Conservation (phyloP, 2,113 vertebrate species). For the Polyodon spathula region DNA sequence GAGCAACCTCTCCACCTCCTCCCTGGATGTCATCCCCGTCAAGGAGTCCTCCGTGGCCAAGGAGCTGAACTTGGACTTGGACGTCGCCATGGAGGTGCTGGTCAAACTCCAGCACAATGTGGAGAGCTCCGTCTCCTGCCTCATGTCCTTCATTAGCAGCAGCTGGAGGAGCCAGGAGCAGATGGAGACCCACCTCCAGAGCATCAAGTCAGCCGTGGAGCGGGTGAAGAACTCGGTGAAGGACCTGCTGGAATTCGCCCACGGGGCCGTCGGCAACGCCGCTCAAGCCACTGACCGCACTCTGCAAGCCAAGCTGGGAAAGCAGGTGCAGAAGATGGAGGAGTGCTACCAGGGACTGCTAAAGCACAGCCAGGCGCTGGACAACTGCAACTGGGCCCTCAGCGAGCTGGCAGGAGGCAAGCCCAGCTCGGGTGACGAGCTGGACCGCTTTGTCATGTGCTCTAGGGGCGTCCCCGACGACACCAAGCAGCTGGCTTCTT, state of each 20-base stretch:
- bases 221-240: constrained; percentile 62
- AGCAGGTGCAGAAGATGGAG: constrained; percentile 94
- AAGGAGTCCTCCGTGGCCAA: constrained; percentile 56
- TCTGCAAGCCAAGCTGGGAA: constrained; percentile 78
- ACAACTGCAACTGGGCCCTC: constrained; percentile 68
- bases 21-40: constrained; percentile 71
- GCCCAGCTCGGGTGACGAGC: constrained; percentile 58
- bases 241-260: constrained; percentile 86
- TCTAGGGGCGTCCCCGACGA: constrained; percentile 84
- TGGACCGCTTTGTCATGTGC: constrained; percentile 85
- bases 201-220: constrained; percentile 64
- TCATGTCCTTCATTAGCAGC: constrained; percentile 82
- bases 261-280: constrained; percentile 72
- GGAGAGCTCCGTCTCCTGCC: constrained; percentile 67
- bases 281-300: constrained; percentile 83
- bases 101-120: constrained; percentile 76
- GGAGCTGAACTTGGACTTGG: constrained; percentile 79
- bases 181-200: constrained; percentile 64
- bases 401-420: constrained; percentile 39
- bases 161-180: constrained; percentile 70
- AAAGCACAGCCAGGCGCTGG: constrained; percentile 71
- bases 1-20: constrained; percentile 83
- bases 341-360: constrained; percentile 82
- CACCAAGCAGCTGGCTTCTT: constrained; percentile 90
- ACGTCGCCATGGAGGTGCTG: constrained; percentile 84